Conservation (phyloP, 2,888 invertebrate genomes). For the Clistopyga incitator region DNA sequence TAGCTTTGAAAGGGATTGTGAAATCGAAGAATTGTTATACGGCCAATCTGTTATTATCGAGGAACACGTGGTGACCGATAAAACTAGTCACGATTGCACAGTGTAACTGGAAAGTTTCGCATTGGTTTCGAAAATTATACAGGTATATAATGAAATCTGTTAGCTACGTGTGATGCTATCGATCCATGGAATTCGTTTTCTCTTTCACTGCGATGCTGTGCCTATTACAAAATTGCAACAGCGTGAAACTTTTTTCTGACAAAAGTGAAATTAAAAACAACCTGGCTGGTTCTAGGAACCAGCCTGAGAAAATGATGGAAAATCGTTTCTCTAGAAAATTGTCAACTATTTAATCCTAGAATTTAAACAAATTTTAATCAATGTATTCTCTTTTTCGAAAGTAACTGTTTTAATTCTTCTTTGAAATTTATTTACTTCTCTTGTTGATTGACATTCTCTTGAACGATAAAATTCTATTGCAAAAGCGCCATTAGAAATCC, state of each 20-base stretch:
- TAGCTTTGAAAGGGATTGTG: not conserved
- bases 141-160: conserved; percentile 15
- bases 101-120: conserved; percentile 13
- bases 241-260: not conserved
- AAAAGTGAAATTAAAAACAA: not conserved
- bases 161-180: not conserved
- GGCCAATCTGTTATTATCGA: not conserved
- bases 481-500: too few species aligned
- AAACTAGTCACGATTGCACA: conserved; percentile 1
- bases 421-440: too few species aligned
- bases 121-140: conserved; percentile 18
- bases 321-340: too few species aligned
- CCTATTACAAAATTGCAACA: not conserved
- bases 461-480: too few species aligned
- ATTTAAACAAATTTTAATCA: too few species aligned
- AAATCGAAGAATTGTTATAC: conserved; percentile 13
- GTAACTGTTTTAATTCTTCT: too few species aligned
- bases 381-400: too few species aligned
- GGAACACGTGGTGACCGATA: not conserved
- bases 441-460: too few species aligned
- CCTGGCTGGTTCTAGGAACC: not conserved
- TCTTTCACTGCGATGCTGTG: conserved; percentile 6
- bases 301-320: too few species aligned
- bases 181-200: conserved; percentile 20
- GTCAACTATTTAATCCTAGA: too few species aligned